Evolutionary conservation across 2,113 vertebrate species (phyloP), one percentile per base, ranked within the genome.

Genomic region (Malaclemys terrapin): DNA sequence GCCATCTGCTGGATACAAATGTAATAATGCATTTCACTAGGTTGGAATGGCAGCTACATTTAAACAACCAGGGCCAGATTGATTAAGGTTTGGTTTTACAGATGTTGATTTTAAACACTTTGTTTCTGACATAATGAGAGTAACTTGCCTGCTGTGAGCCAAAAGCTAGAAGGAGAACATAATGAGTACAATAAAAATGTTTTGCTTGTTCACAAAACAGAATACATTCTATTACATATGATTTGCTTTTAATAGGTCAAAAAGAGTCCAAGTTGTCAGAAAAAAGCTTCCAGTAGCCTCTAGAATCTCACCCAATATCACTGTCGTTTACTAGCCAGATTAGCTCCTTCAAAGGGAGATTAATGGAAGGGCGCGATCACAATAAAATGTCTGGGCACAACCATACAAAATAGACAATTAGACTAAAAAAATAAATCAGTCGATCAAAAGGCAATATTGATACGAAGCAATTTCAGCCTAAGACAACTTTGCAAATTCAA

Each of bases 1-100:
- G 97, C 97, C 98, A 98, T 87, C 98, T 98, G 59, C 95, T 98
- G 97, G 97, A 45, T 10, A 38, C 4, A 31, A 20, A 29, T 42
- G 54, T 84, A 86, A 57, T 52, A 85, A 56, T 49, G 22, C 50
- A 82, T 50, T 2, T 56, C 47, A 80, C 50, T 22, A 38, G 65
- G 8, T 9, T 4, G 14, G 89, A 82, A 5, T 1, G 20, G 3
- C 29, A 22, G 5, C 54, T 89, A n/a, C 27, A 25, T n/a, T 47
- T 47, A 45, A 85, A 31, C 5, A 76, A 29, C 54, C 50, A 56
- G 16, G 24, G 16, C 53, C 14, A 80, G 2, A 6, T 52, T 50
- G 8, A 50, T 87, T 4, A 4, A 47, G 45, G 4, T 4, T 3
- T 49, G 31, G 7, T 79, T 91, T 91, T 76, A 84, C 5, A 57